Evolutionary conservation across 2,113 vertebrate genomes (phyloP).

Genomic region (Erpornis zantholeuca): DNA sequence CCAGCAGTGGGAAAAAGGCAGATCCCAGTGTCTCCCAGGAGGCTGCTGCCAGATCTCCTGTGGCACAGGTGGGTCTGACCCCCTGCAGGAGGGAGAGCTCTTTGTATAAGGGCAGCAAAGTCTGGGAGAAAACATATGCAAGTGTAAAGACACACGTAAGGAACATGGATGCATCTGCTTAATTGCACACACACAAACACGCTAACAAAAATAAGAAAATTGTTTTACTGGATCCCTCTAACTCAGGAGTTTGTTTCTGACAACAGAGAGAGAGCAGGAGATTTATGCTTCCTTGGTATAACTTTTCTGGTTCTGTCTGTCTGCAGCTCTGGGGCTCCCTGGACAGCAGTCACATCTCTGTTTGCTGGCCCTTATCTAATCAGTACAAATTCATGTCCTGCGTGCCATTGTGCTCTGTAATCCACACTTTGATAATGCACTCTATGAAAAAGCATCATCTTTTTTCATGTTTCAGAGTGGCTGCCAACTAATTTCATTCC

Average conservation of each 20-base stretch:
- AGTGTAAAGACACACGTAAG: neutral
- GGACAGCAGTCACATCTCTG: neutral
- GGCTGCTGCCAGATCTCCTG: neutral
- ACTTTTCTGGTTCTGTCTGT: neutral
- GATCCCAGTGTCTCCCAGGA: neutral
- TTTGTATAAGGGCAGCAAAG: neutral
- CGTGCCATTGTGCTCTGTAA: neutral
- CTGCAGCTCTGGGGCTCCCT: neutral
- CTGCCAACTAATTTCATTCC: neutral
- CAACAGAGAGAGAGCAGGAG: neutral
- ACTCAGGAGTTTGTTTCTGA: neutral
- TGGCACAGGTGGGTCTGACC: neutral
- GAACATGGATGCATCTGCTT: neutral
- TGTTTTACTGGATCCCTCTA: neutral
- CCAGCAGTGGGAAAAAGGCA: fast-evolving
- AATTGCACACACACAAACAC: neutral
- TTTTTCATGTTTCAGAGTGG: neutral
- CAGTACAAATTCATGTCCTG: neutral
- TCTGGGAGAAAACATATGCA: neutral
- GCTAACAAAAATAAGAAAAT: neutral
- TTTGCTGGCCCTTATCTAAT: constrained; percentile 32
- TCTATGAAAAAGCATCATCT: neutral
- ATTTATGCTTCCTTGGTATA: neutral
- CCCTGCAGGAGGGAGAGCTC: neutral
- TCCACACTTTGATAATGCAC: neutral